Evolutionary conservation across 2,888 invertebrate genomes (phyloP).

Genomic region (Oeneis ivallda): DNA sequence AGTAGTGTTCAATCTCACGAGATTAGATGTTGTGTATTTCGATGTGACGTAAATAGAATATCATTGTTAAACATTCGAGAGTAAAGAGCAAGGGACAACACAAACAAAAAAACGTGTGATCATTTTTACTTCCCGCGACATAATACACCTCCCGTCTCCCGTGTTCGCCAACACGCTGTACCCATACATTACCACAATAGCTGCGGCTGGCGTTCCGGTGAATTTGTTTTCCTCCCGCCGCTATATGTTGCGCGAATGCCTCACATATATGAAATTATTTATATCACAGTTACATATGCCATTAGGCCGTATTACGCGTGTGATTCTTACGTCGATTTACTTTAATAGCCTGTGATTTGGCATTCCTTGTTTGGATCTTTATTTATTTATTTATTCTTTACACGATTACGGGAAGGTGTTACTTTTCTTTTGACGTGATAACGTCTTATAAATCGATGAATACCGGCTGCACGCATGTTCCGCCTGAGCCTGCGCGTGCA

Average conservation of each 20-base stretch:
- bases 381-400: no score
- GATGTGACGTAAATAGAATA: neutral
- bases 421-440: no score
- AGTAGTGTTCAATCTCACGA: no score
- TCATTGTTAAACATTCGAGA: neutral
- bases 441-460: no score
- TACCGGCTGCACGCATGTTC: no score
- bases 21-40: no score
- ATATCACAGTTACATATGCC: neutral
- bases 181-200: constrained; percentile 25
- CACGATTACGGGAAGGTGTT: no score
- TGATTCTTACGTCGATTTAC: no score
- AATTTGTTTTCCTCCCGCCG: constrained; percentile 22
- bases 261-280: constrained; percentile 35
- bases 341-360: neutral
- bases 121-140: constrained; percentile 16
- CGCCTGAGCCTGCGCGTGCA: no score
- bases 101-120: constrained; percentile 10
- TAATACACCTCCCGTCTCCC: constrained; percentile 9
- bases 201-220: constrained; percentile 24
- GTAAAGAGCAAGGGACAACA: neutral
- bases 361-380: no score
- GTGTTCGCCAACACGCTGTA: constrained; percentile 21
- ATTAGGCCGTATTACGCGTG: no score
- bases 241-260: constrained; percentile 24